phyloP scores from a whole-genome alignment of 2,797 vertebrate species.

The Acrocephalus scirpaceus region DNA sequence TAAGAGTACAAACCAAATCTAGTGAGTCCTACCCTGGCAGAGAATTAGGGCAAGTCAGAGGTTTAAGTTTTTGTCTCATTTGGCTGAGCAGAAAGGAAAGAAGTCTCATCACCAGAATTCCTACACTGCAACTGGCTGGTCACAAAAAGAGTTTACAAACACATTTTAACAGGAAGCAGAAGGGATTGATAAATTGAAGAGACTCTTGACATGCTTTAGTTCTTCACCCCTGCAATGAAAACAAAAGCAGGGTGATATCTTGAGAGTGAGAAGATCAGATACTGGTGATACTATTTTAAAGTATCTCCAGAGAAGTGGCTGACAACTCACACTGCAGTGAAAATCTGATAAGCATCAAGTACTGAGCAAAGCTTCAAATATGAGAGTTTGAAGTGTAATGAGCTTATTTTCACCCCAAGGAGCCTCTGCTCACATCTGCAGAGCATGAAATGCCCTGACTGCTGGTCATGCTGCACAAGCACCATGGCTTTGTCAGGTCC shows the following conservation, averaged over 20 bases:
- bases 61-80: background rate
- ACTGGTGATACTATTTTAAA: background rate
- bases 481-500: background rate
- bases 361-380: background rate
- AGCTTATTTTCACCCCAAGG: background rate
- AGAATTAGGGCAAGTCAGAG: background rate
- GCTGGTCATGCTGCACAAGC: background rate
- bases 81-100: background rate
- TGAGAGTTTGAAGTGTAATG: background rate
- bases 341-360: background rate
- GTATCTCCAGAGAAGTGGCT: background rate
- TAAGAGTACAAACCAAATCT: background rate
- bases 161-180: background rate
- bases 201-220: background rate
- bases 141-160: background rate
- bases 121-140: background rate
- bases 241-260: background rate
- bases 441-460: background rate
- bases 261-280: conserved; percentile 15
- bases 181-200: background rate
- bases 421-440: background rate
- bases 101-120: background rate
- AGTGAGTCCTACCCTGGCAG: background rate
- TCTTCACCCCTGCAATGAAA: background rate
- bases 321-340: background rate